Percentiles rank a stretch among this genome's conserved stretches.
Conservation (phyloP, 2,888 invertebrate species). For the Agrotis puta region DNA sequence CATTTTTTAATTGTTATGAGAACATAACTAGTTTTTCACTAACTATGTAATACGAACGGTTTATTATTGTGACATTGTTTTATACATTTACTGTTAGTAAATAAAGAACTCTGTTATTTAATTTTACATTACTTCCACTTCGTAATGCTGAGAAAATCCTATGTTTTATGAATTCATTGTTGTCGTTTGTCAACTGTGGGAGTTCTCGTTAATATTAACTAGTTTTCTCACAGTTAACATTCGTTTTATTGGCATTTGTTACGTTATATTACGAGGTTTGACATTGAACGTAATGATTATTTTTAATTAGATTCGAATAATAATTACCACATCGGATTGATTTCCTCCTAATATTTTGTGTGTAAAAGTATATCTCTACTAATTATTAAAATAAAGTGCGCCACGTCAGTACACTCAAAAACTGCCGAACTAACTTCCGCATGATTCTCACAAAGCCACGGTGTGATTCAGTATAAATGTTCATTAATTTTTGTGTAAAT, state of each 20-base stretch:
- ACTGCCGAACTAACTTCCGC: too few species aligned
- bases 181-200: conserved; percentile 13
- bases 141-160: conserved; percentile 26
- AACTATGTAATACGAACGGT: background rate
- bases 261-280: background rate
- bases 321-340: background rate
- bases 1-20: conserved; percentile 8
- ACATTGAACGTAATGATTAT: conserved; percentile 1
- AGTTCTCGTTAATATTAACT: background rate
- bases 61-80: conserved; percentile 14
- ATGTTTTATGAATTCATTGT: conserved; percentile 1
- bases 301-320: background rate
- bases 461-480: too few species aligned
- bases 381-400: too few species aligned
- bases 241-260: conserved; percentile 37
- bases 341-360: background rate
- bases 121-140: background rate
- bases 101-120: conserved; percentile 24
- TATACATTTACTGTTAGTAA: background rate
- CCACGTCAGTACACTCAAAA: too few species aligned
- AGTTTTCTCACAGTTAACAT: conserved; percentile 33
- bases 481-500: too few species aligned
- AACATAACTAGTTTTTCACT: background rate
- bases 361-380: background rate
- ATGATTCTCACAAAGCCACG: too few species aligned